Evolutionary conservation across 2,888 invertebrate genomes (phyloP).

Genomic region (Eristalis pertinax): DNA sequence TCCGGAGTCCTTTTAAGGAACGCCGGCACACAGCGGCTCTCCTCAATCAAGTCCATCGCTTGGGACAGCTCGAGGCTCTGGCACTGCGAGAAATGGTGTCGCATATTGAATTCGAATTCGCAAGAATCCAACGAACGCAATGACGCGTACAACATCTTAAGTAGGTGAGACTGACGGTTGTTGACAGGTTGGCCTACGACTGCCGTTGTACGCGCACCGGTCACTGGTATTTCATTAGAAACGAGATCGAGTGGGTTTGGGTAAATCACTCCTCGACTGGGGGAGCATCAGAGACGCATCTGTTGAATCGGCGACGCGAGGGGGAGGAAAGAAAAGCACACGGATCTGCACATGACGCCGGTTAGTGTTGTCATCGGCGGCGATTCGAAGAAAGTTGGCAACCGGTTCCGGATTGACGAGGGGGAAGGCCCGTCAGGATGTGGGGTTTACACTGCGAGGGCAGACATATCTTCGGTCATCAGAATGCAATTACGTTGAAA

Average conservation of each 20-base stretch:
- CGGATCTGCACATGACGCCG: conserved; percentile 11
- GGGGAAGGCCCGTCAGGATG: not conserved
- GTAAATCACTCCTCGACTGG: conserved; percentile 23
- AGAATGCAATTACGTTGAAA: not conserved
- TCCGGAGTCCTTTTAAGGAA: conserved; percentile 8
- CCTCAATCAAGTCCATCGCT: conserved; percentile 1
- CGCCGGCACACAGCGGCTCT: conserved; percentile 3
- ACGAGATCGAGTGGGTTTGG: conserved; percentile 22
- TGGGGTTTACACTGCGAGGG: not conserved
- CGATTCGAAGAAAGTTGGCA: not conserved
- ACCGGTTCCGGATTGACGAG: conserved; percentile 4
- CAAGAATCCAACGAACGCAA: conserved; percentile 26
- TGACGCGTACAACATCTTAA: conserved; percentile 39
- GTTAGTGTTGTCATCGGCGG: not conserved
- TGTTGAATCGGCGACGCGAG: conserved; percentile 12
- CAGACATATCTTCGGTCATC: not conserved
- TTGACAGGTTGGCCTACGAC: not conserved
- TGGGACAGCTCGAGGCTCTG: not conserved
- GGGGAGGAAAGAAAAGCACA: not conserved
- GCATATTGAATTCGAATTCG: conserved; percentile 11
- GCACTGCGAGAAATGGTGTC: not conserved
- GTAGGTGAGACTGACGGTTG: conserved; percentile 23
- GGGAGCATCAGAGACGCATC: conserved; percentile 6
- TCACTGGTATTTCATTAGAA: conserved; percentile 42
- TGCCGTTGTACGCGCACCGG: too few species aligned